Evolutionary conservation across 1,140 invertebrate species (phyloP).

Genomic region (Drosophila micromelanica): DNA sequence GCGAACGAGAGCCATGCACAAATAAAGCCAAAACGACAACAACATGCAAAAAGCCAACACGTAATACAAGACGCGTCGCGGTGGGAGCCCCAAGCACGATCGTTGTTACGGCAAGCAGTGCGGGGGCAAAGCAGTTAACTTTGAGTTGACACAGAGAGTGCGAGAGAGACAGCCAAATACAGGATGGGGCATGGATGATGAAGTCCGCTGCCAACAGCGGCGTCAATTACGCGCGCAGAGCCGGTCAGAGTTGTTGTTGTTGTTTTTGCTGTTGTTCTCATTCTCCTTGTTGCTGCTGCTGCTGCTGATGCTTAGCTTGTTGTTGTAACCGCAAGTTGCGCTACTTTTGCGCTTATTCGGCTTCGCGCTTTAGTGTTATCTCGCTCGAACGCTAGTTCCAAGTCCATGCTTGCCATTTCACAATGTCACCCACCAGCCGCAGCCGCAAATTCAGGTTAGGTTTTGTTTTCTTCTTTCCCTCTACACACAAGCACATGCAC

Average conservation of each 20-base stretch:
- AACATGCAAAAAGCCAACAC: conserved; percentile 68
- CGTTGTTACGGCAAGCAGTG: conserved; percentile 7
- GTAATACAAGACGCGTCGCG: conserved; percentile 69
- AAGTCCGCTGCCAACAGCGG: conserved; percentile 17
- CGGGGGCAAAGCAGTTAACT: conserved; percentile 13
- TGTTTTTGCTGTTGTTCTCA: conserved; percentile 28
- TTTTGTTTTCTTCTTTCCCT: conserved; percentile 43
- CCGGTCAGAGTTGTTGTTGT: conserved; percentile 43
- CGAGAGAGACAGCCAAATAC: conserved; percentile 1
- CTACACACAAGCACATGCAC: not conserved
- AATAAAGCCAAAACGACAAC: conserved; percentile 64
- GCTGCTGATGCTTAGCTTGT: conserved; percentile 9
- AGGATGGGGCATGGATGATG: conserved; percentile 25
- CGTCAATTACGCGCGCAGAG: conserved; percentile 67
- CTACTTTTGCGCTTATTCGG: conserved; percentile 80
- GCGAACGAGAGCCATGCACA: conserved; percentile 59
- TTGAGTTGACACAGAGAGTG: conserved; percentile 1
- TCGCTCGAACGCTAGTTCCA: conserved; percentile 18
- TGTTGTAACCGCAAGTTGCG: conserved; percentile 72
- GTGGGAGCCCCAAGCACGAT: conserved; percentile 35
- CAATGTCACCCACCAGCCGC: conserved; percentile 64
- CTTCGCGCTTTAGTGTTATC: conserved; percentile 48
- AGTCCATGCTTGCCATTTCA: conserved; percentile 32
- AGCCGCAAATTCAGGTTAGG: conserved; percentile 49
- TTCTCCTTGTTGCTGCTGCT: conserved; percentile 35